phyloP scores from a whole-genome alignment of 2,888 invertebrate species.

The Apamea anceps region DNA sequence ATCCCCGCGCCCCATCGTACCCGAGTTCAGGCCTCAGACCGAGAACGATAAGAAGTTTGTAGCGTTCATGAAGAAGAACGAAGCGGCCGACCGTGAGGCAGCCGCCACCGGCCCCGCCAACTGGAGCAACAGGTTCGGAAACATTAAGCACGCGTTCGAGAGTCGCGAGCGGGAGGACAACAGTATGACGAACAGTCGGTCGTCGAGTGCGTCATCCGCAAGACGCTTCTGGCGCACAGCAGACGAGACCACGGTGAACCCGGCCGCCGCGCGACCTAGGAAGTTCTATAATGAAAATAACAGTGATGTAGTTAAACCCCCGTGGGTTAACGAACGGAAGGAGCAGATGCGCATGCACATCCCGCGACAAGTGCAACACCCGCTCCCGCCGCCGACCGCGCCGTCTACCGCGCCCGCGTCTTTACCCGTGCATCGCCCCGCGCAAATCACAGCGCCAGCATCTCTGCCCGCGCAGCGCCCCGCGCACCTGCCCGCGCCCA shows the following conservation, averaged over 20 bases:
- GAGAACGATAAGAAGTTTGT: conserved; percentile 96
- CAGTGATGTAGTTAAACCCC: conserved; percentile 82
- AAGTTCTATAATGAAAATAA: conserved; percentile 77
- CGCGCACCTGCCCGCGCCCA: conserved; percentile 33
- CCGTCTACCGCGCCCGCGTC: conserved; percentile 44
- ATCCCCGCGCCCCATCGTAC: conserved; percentile 85
- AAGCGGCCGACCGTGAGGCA: conserved; percentile 76
- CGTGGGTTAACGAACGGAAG: conserved; percentile 85
- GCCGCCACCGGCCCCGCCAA: conserved; percentile 86
- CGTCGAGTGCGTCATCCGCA: conserved; percentile 88
- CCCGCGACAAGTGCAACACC: conserved; percentile 64
- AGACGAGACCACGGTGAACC: conserved; percentile 87
- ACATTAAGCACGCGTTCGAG: conserved; percentile 95
- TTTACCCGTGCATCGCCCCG: conserved; percentile 34
- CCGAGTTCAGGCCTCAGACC: conserved; percentile 94
- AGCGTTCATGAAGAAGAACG: conserved; percentile 94
- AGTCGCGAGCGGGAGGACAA: conserved; percentile 83
- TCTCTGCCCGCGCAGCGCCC: conserved; percentile 35
- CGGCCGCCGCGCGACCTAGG: conserved; percentile 68
- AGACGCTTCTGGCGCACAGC: conserved; percentile 91
- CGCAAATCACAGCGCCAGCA: conserved; percentile 42
- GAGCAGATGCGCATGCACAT: conserved; percentile 69
- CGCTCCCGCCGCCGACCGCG: conserved; percentile 49
- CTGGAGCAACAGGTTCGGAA: conserved; percentile 96
- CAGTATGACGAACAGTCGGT: conserved; percentile 72